Conservation (phyloP, 2,113 vertebrate species). For the Mesembrinibis cayennensis region DNA sequence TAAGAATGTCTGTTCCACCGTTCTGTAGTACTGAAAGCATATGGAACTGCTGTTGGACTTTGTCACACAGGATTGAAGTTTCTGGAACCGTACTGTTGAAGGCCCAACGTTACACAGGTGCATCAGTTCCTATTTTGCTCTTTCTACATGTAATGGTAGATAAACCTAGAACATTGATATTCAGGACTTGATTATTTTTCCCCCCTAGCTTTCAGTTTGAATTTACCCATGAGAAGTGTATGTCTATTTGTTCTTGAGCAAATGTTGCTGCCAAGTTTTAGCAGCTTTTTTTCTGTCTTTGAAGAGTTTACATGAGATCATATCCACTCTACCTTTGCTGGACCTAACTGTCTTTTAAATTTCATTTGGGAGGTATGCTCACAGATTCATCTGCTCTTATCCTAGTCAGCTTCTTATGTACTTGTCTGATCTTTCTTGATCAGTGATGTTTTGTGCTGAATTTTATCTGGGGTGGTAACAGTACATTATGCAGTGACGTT, state of each 20-base stretch:
- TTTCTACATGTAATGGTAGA: background rate
- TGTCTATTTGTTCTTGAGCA: background rate
- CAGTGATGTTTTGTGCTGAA: background rate
- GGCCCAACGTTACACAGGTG: accelerated
- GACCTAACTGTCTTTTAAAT: background rate
- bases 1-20: background rate
- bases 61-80: background rate
- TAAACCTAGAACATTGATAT: background rate
- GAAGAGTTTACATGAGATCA: background rate
- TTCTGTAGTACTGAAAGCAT: background rate
- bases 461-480: background rate
- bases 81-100: accelerated
- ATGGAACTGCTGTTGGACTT: background rate
- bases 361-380: background rate
- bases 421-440: background rate
- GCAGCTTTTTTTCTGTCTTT: background rate
- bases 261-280: background rate
- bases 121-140: background rate
- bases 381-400: background rate
- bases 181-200: background rate
- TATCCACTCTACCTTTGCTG: background rate
- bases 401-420: background rate
- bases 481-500: background rate
- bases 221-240: background rate
- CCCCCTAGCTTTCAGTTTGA: background rate